Base-by-base conservation (phyloP, 2,888 invertebrate species). In the Phengaris arion region DNA sequence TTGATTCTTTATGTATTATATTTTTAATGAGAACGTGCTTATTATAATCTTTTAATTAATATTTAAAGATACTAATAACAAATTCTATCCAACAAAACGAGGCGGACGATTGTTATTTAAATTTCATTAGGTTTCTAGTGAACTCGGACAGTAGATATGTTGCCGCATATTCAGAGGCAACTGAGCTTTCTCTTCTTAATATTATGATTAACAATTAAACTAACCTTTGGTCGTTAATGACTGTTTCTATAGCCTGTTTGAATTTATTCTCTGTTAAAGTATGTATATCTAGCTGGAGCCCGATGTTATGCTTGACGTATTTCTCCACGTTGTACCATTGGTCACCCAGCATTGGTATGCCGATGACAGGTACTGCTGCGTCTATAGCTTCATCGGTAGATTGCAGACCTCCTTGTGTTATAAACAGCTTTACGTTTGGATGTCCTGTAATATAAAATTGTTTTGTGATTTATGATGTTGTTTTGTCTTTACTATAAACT, bases 381-480 rank as follows among this genome's bases (percentile, higher is more conserved):
- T 83, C 83, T 13, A 91, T 85, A 0, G 89, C 85, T 80, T 90
- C 91, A 55, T 89, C 88, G 1, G 86, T 82, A 0, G 89, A 89
- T 77, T 89, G 89, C 2, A 88, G 77, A 15, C 89, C 90, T 46
- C 88, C 89, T 85, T 91, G 89, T 2, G 87, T 88, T 35, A 91
- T 83, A 72, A 92, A 92, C 2, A 88, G 55, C 78, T 90, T 91
- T 3, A 91, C 68, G 76, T 90, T 91, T 4, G 87, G 86, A 81
- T 92, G 91, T 12, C 75, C 85, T 85, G 77, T 15, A 79, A 79
- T 48, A 79, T 48, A 1, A 48, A 48, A 6, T 5, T 48, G 6
- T 48, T 48, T 48, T 48, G 6, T 48, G n/a, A n/a, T n/a, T n/a
- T n/a, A n/a, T n/a, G 35, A 35, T 4, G 35, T 35, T 2, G 35